Base-by-base conservation (phyloP, 1,140 invertebrate genomes). In the Aricia agestis region DNA sequence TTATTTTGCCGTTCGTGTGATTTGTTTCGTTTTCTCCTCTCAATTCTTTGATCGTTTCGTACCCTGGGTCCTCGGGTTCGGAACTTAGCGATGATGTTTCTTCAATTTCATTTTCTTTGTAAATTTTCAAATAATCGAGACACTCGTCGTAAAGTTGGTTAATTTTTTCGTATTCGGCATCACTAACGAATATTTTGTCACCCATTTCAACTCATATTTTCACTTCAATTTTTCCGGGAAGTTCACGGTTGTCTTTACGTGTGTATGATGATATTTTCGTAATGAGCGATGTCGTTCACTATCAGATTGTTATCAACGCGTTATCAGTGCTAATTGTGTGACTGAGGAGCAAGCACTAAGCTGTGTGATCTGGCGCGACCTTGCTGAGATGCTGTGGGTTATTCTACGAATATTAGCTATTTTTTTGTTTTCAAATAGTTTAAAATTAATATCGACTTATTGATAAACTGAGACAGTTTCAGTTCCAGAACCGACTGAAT, bases 91-190 rank as follows among this genome's bases (percentile, higher is more conserved):
- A 15, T 19, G 68, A 57, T 52, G 70, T n/a, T 67, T 73, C 42
- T 67, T 74, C 15, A 58, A 61, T 13, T 57, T 76, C 66, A 68
- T 73, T 31, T 41, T 59, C 67, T 19, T 77, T 74, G 5, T 72
- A 68, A 70, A 52, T 79, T 78, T 84, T 79, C 45, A 91, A 78
- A 77, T 89, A 91, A 67, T 75, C 79, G 6, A 91, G 68, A 75
- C 89, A 91, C 75, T 91, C 89, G 18, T 91, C 86, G 70, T 91
- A 91, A 0, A 91, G 57, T 75, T 84, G 73, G 67, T 86, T 82
- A 7, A 91, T 76, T 84, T 89, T 69, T 18, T 81, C 77, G 59
- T 74, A 84, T 68, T 88, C 87, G 6, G 41, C 45, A 25, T 82
- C 75, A 57, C 78, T 79, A 66, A 75, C 72, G 45, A 71, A n/a